Base-by-base conservation (phyloP, 2,113 vertebrate species). In the Callopanchax toddi region DNA sequence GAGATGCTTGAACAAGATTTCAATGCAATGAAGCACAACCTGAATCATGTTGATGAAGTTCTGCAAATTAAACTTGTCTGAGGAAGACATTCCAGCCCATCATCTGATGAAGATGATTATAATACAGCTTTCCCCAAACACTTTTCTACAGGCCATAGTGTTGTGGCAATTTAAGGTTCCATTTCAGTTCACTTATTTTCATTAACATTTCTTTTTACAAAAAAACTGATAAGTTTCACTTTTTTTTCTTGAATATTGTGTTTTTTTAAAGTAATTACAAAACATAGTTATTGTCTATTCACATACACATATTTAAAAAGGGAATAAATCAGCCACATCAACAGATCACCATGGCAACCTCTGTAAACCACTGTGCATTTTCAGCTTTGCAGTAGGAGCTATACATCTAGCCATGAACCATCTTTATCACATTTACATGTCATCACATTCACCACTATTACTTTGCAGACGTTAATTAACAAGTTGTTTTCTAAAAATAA, bases 261-360 rank as follows among this genome's bases (percentile, higher is more conserved):
- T 44, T 50, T 59, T 45, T 58, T n/a, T 46, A 23, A 69, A 65
- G 74, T 66, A 66, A 76, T 70, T 57, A 68, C 26, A 36, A 32
- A 23, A 12, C 22, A 21, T 21, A n/a, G 29, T 77, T 74, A 61
- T 62, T 50, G 57, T 54, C 48, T 45, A 52, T 78, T 71, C 55
- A 54, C 71, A 74, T 82, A 56, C 79, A 63, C 58, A 75, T 54
- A 46, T 45, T 22, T 63, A 77, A 67, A 53, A 71, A 60, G 22
- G 43, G 34, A 26, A 50, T 68, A 49, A 72, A 67, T 63, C 71
- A 56, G 29, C 21, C 25, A 16, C 48, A 37, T 59, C 22, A 52
- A 58, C 45, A 42, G 40, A 67, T 51, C 45, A 26, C 54, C 32
- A 48, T 60, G 50, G 34, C 59, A 78, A 71, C 45, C 0, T 75